Conservation (phyloP, 2,113 vertebrate genomes). For the Microcebus ravelobensis region DNA sequence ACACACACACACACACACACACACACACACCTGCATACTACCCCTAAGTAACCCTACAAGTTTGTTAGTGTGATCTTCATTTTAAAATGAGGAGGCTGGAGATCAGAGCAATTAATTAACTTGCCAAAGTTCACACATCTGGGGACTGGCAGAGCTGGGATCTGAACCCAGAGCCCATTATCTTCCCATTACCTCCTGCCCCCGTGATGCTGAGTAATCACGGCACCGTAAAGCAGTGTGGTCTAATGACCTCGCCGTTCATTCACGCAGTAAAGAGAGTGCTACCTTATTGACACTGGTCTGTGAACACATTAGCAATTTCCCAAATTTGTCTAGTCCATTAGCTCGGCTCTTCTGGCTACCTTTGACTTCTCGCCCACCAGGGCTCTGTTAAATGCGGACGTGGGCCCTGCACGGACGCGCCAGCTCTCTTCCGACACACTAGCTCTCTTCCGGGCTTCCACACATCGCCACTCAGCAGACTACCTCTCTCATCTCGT, state of each 20-base stretch:
- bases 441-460: not conserved
- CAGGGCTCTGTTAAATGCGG: not conserved
- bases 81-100: not conserved
- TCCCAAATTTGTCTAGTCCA: constrained; percentile 33
- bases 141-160: not conserved
- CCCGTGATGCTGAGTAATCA: not conserved
- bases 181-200: constrained; percentile 58
- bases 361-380: not conserved
- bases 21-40: rapidly evolving
- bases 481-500: not conserved
- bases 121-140: not conserved
- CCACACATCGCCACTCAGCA: not conserved
- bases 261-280: not conserved
- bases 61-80: not conserved
- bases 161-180: constrained; percentile 73
- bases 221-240: not conserved
- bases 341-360: constrained; percentile 28
- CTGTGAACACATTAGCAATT: constrained; percentile 29
- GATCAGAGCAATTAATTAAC: constrained; percentile 45
- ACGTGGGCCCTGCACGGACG: too few species aligned
- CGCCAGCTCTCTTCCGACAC: not conserved
- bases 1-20: not conserved
- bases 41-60: not conserved
- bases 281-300: constrained; percentile 6
- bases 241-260: not conserved